phyloP scores from a whole-genome alignment of 2,888 invertebrate genomes.

The Eristalis intricaria region DNA sequence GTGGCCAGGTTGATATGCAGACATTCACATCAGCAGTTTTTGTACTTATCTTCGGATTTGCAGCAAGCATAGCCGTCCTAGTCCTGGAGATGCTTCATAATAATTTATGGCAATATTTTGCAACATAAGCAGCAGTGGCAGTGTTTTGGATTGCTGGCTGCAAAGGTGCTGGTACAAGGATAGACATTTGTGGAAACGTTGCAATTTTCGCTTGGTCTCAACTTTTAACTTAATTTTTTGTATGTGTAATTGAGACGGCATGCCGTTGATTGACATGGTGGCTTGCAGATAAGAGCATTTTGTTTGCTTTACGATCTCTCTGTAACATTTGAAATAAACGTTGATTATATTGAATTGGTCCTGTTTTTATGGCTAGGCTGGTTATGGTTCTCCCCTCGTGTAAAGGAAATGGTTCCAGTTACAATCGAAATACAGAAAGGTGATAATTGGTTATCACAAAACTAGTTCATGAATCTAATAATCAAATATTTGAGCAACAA shows the following conservation, averaged over 20 bases:
- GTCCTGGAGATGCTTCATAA: slow-evolving; percentile 76
- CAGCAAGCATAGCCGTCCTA: slow-evolving; percentile 77
- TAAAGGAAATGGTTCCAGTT: too few relatives aligned
- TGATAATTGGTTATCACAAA: too few relatives aligned
- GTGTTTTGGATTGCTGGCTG: slow-evolving; percentile 60
- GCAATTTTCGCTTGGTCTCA: slow-evolving; percentile 57
- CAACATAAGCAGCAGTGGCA: slow-evolving; percentile 63
- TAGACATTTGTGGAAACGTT: slow-evolving; percentile 60
- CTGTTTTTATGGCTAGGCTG: too few relatives aligned
- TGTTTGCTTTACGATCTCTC: too few relatives aligned
- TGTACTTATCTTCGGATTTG: slow-evolving; percentile 82
- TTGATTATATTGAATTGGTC: too few relatives aligned
- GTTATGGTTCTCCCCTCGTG: too few relatives aligned
- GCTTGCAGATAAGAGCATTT: background rate
- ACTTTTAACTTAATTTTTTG: background rate
- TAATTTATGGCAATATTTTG: slow-evolving; percentile 75
- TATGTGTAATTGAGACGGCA: background rate
- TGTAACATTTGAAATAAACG: too few relatives aligned
- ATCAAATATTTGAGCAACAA: background rate
- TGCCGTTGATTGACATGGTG: background rate
- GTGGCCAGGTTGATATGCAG: slow-evolving; percentile 82
- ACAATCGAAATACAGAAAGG: too few relatives aligned
- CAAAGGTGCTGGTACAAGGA: slow-evolving; percentile 19
- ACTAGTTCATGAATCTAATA: too few relatives aligned
- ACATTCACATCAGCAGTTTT: slow-evolving; percentile 84